Conservation (phyloP, 1,140 invertebrate species). For the Notospermus geniculatus region DNA sequence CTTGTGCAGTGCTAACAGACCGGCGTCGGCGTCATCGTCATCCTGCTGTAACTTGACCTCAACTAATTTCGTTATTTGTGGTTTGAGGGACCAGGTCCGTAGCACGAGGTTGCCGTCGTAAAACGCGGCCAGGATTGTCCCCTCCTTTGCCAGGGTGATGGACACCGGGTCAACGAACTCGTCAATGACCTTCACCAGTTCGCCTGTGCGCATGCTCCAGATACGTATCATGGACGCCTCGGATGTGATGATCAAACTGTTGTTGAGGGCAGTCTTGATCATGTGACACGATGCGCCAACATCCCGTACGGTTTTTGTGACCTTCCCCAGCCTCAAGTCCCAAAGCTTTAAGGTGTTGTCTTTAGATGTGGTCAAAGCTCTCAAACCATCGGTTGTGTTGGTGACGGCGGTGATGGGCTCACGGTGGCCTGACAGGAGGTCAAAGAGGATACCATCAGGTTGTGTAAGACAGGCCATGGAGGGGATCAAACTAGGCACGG, state of each 20-base stretch:
- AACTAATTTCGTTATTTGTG: conserved; percentile 27
- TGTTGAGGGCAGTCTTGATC: conserved; percentile 34
- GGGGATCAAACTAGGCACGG: conserved; percentile 42
- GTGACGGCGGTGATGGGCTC: conserved; percentile 46
- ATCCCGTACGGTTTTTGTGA: conserved; percentile 40
- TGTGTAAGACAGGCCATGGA: conserved; percentile 45
- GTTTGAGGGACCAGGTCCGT: conserved; percentile 41
- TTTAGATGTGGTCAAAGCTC: conserved; percentile 41
- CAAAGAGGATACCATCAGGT: conserved; percentile 47
- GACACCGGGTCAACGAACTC: conserved; percentile 42
- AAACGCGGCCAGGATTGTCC: conserved; percentile 38
- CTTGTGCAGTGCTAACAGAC: conserved; percentile 30
- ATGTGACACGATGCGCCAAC: conserved; percentile 38
- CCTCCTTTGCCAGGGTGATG: conserved; percentile 38
- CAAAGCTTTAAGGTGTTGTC: conserved; percentile 51
- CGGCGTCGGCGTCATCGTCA: conserved; percentile 23
- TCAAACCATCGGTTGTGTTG: conserved; percentile 44
- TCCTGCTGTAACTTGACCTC: conserved; percentile 27
- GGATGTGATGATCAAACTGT: conserved; percentile 38
- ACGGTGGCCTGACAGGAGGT: conserved; percentile 47
- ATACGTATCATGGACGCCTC: conserved; percentile 40
- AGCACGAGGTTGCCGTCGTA: conserved; percentile 48
- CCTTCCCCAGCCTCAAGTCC: conserved; percentile 46
- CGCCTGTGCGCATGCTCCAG: conserved; percentile 36
- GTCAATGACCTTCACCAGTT: conserved; percentile 31